Base-by-base conservation (phyloP, 2,888 invertebrate genomes). In the Coecobrya sp. region DNA sequence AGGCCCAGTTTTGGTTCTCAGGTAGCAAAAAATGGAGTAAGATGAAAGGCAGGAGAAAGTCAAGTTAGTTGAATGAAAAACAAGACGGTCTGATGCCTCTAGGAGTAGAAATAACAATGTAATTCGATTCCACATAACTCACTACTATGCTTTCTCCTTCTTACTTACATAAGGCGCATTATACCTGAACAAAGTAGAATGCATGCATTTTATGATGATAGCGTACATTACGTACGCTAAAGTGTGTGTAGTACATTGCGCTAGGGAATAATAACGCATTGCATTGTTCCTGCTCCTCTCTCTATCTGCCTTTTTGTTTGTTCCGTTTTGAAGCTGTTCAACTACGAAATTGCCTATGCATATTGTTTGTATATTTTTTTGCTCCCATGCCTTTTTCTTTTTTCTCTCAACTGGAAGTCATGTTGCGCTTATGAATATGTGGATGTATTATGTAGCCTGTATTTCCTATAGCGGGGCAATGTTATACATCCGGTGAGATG, bases 111-210 rank as follows among this genome's bases (percentile, higher is more conserved):
- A 68, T 68, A 82, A 82, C 62, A 59, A 62, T 62, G 82, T 59
- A 82, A 82, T 82, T 82, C 59, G 82, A 82, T 82, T 82, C 82
- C 62, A 11, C 62, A 19, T 82, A 11, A 11, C 52, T 81, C 55
- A 49, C 45, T 49, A 8, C 68, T 3, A 11, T 70, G 8, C 42
- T 70, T 42, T 42, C 70, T 19, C n/a, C 36, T 42, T 42, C 36
- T 36, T 22, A 30, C 36, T 19, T 70, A 11, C 70, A 27, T n/a
- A 11, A 10, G 7, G 3, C 36, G 3, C 7, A 2, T 2, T 36
- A 36, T 36, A 36, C 36, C 70, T 68, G 16, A 30, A 22, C 10
- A 62, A 22, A 55, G 55, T 55, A 62, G 8, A 62, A 62, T 22
- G 62, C 22, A 22, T 62, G 62, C 62, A n/a, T 22, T 10, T 25